phyloP scores from a whole-genome alignment of 1,140 invertebrate species.

The Polypedilum vanderplanki region DNA sequence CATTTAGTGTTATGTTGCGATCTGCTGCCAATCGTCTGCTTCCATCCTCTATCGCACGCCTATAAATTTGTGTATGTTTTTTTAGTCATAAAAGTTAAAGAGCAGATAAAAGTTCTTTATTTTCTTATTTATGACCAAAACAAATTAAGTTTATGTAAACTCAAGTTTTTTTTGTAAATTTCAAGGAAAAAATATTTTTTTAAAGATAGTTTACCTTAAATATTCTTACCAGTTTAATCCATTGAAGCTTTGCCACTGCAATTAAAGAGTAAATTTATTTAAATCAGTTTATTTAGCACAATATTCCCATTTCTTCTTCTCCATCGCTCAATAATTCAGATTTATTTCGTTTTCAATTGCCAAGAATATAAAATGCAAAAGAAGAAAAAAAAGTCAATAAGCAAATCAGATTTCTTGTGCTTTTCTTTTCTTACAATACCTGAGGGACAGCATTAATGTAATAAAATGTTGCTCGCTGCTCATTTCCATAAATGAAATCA shows the following conservation, averaged over 20 bases:
- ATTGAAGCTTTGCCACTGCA: conserved; percentile 56
- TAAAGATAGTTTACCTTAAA: too few species aligned
- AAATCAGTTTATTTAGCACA: background rate
- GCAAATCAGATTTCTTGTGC: background rate
- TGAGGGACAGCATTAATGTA: conserved; percentile 59
- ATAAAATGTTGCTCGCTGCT: conserved; percentile 58
- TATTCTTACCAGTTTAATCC: conserved; percentile 54
- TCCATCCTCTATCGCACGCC: conserved; percentile 46
- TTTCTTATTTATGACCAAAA: background rate
- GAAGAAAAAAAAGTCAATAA: background rate
- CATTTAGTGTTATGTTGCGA: conserved; percentile 43
- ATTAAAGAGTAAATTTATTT: background rate
- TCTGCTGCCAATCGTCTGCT: conserved; percentile 43
- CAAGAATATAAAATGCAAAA: too few species aligned
- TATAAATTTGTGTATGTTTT: conserved; percentile 38
- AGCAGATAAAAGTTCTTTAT: background rate
- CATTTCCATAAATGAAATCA: conserved; percentile 55
- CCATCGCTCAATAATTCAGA: too few species aligned
- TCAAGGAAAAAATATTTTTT: too few species aligned
- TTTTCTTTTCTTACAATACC: conserved; percentile 33
- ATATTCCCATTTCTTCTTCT: too few species aligned
- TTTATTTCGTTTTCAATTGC: too few species aligned
- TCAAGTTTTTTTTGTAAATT: too few species aligned
- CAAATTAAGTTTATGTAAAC: too few species aligned
- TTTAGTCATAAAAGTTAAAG: background rate